Base-by-base conservation (phyloP, 2,113 vertebrate species). In the Andinoacara biseriatus region DNA sequence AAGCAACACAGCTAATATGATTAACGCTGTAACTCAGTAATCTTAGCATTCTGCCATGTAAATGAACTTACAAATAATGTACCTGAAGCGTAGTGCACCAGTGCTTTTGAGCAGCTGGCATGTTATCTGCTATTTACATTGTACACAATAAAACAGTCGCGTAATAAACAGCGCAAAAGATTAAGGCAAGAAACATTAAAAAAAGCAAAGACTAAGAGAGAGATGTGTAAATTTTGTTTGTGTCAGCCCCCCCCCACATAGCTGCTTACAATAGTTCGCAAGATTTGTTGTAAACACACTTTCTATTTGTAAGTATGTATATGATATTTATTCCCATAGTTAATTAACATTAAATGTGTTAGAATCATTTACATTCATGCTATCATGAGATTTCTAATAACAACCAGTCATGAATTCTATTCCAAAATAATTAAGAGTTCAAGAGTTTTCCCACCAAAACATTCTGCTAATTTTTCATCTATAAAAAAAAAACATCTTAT, bases 1-100 rank as follows among this genome's bases (percentile, higher is more conserved):
- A 83, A 52, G 72, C 7, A 76, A 15, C 43, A 24, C 6, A 76
- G 78, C 80, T 74, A 78, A 26, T 11, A 31, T 35, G 63, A 84
- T 11, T 35, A 33, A 76, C 6, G 14, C 29, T 54, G 40, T 33
- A 6, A 10, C 67, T 22, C 31, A 62, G 14, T 26, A 6, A 63
- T 4, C 9, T 22, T 26, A 46, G 38, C n/a, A n/a, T 6, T 26
- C 13, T 22, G 24, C 17, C 49, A 8, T 49, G 22, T 65, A 8
- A 7, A 5, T 40, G 14, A 62, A 18, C 7, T 38, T 8, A 24
- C 14, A 13, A 3, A 15, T 26, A 35, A 79, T 31, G 11, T 7
- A 4, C 17, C 10, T 57, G 6, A 22, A 56, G 35, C 2, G 13
- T 31, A 9, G 18, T 38, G 15, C 3, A 18, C 2, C 35, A 14